Evolutionary conservation across 2,797 vertebrate species (phyloP), one percentile per base, ranked within the genome.

Genomic region (Nothura maculosa): DNA sequence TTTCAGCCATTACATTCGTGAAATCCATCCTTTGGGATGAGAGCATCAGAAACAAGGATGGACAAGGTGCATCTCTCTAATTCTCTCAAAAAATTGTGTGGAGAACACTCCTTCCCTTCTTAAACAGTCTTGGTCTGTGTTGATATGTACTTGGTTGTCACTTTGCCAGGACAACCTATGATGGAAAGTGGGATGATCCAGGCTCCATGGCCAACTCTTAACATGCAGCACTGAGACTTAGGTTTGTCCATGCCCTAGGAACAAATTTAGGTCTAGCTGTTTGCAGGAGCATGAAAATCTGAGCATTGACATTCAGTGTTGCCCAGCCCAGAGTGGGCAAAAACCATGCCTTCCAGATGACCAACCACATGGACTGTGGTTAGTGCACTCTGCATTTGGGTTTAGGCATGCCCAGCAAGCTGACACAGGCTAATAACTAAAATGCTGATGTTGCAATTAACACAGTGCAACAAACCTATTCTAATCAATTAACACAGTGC

Each of bases 1-100:
- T 6, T 87, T 28, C 28, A 72, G 34, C 1, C 16, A 13, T 6
- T 47, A 7, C 30, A 70, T 1, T 0, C 22, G 14, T 47, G 34
- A 66, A 62, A 75, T 75, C 5, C 82, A 12, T 20, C 4, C 8
- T 60, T 92, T 34, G 43, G 47, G 66, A 83, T 1, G 10, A 6
- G 6, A 25, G 3, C 14, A 69, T 28, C 42, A 62, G 40, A 28
- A 85, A 5, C 28, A 70, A 73, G 36, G 30, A 43, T 15, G 25
- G 11, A 4, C 42, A 81, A 4, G 0, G 0, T 25, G 3, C 28
- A 54, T 36, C 6, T 57, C 36, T 54, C 3, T 68, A 7, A 1
- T 74, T 77, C 69, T 64, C n/a, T 62, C 14, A 64, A 54, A 85
- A 85, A 75, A 36, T 7, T 7, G 6, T 21, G 10, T 4, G 8